Evolutionary conservation across 2,888 invertebrate species (phyloP), one percentile per base, ranked within the genome.

Genomic region (Mythimna impura): DNA sequence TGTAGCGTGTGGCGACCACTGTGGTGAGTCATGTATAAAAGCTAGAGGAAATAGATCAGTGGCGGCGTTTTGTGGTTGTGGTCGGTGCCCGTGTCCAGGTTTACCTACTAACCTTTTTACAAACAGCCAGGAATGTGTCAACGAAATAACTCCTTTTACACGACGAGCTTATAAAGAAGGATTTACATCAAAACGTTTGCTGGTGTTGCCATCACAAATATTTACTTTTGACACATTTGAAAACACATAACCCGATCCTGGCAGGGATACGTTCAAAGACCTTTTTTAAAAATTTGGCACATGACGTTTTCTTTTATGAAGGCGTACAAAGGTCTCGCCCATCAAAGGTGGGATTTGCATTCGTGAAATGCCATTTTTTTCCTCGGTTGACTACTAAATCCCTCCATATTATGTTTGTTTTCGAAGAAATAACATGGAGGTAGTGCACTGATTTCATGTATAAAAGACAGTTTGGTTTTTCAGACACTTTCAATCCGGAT

Each of bases 151-250:
- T 73, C 62, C 7, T 58, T 71, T 73, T 63, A 25, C 34, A 47
- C 47, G 36, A 40, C 47, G 36, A 65, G 20, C 12, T 22, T 47
- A 67, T 78, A 75, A 63, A 73, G 54, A 77, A 68, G 52, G 14
- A 73, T 69, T 40, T 62, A 22, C 34, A 78, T 63, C 36, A 70
- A 69, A 70, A 73, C 43, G 22, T 55, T 52, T n/a, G 34, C 55
- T 75, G 64, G 36, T 71, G 58, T 73, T 78, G 57, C 69, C 63
- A 69, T 71, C 10, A 68, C 57, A 83, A 69, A 73, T 80, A 80
- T 83, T 83, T 83, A 63, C 76, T 72, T 74, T 72, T 74, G 61
- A 70, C 78, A 81, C 78, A 71, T 81, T 68, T 62, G 57, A 58
- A 73, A 73, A 66, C 62, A 77, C 65, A 76, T n/a, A 61, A 72